Evolutionary conservation across 2,888 invertebrate species (phyloP), one percentile per base, ranked within the genome.

Genomic region (Copidosoma aretas): DNA sequence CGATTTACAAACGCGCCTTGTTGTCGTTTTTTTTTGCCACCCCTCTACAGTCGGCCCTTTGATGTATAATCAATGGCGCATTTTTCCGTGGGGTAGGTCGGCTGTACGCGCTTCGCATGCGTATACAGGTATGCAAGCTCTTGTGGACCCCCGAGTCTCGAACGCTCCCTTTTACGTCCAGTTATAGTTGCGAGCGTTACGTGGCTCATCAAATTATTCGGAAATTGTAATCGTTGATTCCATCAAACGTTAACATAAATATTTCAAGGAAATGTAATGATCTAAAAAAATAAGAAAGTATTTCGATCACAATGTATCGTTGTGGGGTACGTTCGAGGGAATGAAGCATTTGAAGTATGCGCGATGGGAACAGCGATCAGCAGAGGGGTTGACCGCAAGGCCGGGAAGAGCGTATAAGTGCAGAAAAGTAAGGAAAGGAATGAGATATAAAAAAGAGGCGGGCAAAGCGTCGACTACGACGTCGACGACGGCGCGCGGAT

Each of bases 31-130:
- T 46, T 46, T 46, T 46, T 46, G 1, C 12, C 43, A 4, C 43
- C 8, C 43, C 17, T 46, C 17, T 3, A 8, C 12, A 46, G 43
- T 46, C 79, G 77, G 80, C 81, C n/a, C 82, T 83, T 83, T 83
- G 82, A 81, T 82, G 83, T 81, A 80, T 82, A 83, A 83, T 82
- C 83, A 82, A 81, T 82, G 81, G 79, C 78, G 80, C 78, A 79
- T 78, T 79, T 79, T 73, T 75, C 75, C 71, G 75, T 78, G 77
- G 79, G 80, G 76, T 80, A 81, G 81, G 79, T 82, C 80, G 80
- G 78, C 78, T 77, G 77, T 74, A 71, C 75, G 68, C 68, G 67
- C 66, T 70, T 64, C 64, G 67, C 60, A 32, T 32, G 8, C 32
- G 8, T 32, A 8, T 66, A 56, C 72, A 71, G 67, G 70, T 62